Base-by-base conservation (phyloP, 2,888 invertebrate genomes). In the Nemapogon koenigi region DNA sequence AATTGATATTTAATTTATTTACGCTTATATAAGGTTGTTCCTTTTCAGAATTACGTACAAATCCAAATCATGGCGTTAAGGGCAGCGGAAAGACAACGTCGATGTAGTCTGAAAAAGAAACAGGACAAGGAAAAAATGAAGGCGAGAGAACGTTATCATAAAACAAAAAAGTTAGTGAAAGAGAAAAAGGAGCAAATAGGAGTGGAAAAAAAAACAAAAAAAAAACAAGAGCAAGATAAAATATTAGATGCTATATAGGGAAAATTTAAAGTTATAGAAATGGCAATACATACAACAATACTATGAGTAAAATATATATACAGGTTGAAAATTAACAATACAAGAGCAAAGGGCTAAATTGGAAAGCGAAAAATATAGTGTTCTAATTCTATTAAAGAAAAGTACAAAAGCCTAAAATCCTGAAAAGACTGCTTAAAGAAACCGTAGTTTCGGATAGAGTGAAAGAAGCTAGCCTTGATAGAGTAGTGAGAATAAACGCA, bases 161-260 rank as follows among this genome's bases (percentile, higher is more conserved):
- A 40, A 40, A 40, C 35, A 26, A 40, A 40, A 40, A 40, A 29
- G 36, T 31, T 40, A 28, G 40, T 37, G 26, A 37, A 40, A 40
- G 40, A 41, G 35, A 41, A n/a, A n/a, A n/a, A n/a, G n/a, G n/a
- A n/a, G n/a, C n/a, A n/a, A n/a, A n/a, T n/a, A n/a, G n/a, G n/a
- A 41, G 33, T 37, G 41, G 37, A 41, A 37, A 37, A 41, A 37
- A 37, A 41, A 41, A 31, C 37, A 41, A 37, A 41, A 41, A 41
- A 41, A 39, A 28, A 40, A 40, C 36, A 40, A 35, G 40, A 40
- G 35, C 30, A 35, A 16, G 39, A 35, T 35, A 39, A 39, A 39
- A 26, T 30, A 25, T 35, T 35, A 39, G 39, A 35, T 35, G 39
- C 40, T 41, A 25, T 41, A 43, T 37, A 13, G 40, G 41, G 39